Evolutionary conservation across 2,888 invertebrate species (phyloP).

Genomic region (Doris montereyensis): DNA sequence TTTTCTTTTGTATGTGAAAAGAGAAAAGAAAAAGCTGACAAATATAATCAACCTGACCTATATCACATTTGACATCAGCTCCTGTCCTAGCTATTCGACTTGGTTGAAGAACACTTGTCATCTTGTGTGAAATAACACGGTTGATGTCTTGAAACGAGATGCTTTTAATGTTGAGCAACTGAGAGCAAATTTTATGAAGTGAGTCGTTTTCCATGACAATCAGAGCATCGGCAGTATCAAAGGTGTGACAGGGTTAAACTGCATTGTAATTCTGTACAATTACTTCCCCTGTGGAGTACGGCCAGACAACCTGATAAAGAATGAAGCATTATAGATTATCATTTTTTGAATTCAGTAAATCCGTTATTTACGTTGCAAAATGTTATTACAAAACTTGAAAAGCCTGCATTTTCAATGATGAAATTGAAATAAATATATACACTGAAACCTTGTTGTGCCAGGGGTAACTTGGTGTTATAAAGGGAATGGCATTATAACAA

Average conservation of each 20-base stretch:
- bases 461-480: too few relatives aligned
- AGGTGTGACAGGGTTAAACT: slow-evolving; percentile 71
- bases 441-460: too few relatives aligned
- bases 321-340: neutral
- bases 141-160: slow-evolving; percentile 70
- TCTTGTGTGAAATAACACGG: slow-evolving; percentile 66
- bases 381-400: too few relatives aligned
- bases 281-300: slow-evolving; percentile 73
- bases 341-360: too few relatives aligned
- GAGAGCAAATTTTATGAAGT: slow-evolving; percentile 70
- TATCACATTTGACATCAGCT: slow-evolving; percentile 48
- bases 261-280: slow-evolving; percentile 74
- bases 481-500: too few relatives aligned
- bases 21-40: neutral
- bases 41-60: slow-evolving; percentile 58
- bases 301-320: slow-evolving; percentile 68
- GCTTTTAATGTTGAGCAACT: slow-evolving; percentile 67
- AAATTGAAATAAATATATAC: too few relatives aligned
- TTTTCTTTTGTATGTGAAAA: neutral
- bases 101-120: slow-evolving; percentile 65
- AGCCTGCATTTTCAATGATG: too few relatives aligned
- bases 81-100: slow-evolving; percentile 45
- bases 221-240: slow-evolving; percentile 70
- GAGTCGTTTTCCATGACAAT: slow-evolving; percentile 72
- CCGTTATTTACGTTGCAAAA: too few relatives aligned